phyloP scores from a whole-genome alignment of 2,888 invertebrate species.

The Ptychoptera albimana region DNA sequence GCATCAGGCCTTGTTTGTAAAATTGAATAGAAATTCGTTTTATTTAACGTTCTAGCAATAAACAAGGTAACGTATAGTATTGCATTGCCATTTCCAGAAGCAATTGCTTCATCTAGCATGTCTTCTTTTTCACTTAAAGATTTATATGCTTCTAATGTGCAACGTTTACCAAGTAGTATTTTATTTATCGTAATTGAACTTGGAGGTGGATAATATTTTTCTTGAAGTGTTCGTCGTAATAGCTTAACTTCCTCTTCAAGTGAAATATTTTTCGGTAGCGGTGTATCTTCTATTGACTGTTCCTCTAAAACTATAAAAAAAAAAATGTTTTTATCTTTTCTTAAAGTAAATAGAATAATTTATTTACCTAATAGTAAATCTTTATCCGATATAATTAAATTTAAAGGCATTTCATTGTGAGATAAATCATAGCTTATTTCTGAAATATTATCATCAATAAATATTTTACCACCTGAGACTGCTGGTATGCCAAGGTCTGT shows the following conservation, averaged over 20 bases:
- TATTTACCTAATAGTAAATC: conserved; percentile 17
- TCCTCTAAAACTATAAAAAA: conserved; percentile 33
- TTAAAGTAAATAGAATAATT: neutral
- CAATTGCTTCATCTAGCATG: conserved; percentile 52
- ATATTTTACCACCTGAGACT: conserved; percentile 2
- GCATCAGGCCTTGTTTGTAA: conserved; percentile 53
- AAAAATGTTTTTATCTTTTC: neutral
- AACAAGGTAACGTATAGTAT: conserved; percentile 58
- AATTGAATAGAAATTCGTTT: conserved; percentile 50
- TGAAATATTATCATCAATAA: conserved; percentile 22
- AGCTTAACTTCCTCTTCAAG: conserved; percentile 28
- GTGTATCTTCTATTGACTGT: conserved; percentile 36
- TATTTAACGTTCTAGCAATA: conserved; percentile 55
- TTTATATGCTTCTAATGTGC: conserved; percentile 35
- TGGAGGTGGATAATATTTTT: conserved; percentile 19
- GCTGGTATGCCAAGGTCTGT: conserved; percentile 1
- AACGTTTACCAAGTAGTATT: conserved; percentile 35
- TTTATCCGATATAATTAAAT: conserved; percentile 23
- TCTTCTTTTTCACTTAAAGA: conserved; percentile 52
- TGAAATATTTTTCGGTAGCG: conserved; percentile 19
- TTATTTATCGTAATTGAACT: conserved; percentile 21
- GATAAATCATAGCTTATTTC: conserved; percentile 26
- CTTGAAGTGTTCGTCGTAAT: conserved; percentile 17
- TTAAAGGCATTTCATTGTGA: conserved; percentile 22
- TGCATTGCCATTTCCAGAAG: conserved; percentile 60